Evolutionary conservation across 2,888 invertebrate species (phyloP).

Genomic region (Nomada fucata): DNA sequence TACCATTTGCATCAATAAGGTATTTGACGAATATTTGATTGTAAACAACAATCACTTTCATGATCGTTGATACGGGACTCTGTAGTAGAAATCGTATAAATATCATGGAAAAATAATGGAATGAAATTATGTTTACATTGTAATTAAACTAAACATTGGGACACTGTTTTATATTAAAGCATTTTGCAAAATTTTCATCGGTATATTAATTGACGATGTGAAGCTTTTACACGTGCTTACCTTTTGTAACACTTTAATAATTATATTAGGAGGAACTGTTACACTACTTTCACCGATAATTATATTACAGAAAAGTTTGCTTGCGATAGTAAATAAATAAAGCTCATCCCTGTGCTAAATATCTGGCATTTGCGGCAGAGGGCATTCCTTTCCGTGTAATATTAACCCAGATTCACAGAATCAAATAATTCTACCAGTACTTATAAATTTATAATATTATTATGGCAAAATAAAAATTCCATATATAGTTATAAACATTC

Average conservation of each 20-base stretch:
- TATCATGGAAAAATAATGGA: not conserved
- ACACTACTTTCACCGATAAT: conserved; percentile 31
- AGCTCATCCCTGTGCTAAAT: conserved; percentile 49
- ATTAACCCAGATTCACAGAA: conserved; percentile 40
- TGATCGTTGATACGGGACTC: not conserved
- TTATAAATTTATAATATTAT: not conserved
- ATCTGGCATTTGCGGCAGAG: conserved; percentile 26
- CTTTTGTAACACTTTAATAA: conserved; percentile 18
- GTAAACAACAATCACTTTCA: not conserved
- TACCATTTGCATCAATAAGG: too few species aligned
- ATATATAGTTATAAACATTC: not conserved
- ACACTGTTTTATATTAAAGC: conserved; percentile 31
- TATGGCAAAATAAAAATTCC: conserved; percentile 9
- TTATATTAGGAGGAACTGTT: conserved; percentile 1
- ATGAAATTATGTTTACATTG: not conserved
- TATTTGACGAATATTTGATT: not conserved
- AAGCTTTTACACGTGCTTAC: conserved; percentile 21
- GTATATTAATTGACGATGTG: not conserved
- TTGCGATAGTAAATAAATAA: conserved; percentile 72
- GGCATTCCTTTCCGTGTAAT: conserved; percentile 36
- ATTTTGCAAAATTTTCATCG: conserved; percentile 20
- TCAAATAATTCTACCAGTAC: not conserved
- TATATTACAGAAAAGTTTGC: conserved; percentile 43
- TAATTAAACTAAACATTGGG: not conserved
- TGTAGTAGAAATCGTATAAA: not conserved